Evolutionary conservation across 2,888 invertebrate genomes (phyloP), one percentile per base, ranked within the genome.

Genomic region (Hirtodrosophila duncani): DNA sequence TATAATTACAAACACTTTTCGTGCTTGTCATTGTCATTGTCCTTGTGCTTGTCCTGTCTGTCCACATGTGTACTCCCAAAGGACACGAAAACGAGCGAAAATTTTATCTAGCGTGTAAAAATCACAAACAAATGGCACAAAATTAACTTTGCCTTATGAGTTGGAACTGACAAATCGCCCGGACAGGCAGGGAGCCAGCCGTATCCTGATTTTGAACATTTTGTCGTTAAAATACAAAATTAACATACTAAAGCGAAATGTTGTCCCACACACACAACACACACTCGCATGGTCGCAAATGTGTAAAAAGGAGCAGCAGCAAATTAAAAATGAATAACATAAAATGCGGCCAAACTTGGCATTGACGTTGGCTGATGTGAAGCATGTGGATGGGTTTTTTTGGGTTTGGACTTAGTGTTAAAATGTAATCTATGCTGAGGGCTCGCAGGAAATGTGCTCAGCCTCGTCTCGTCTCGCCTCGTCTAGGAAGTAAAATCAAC

Each of bases 131-230:
- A 84, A 84, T 84, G 81, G 77, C 65, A 60, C 55, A 60, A 75
- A 81, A 84, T 84, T 82, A 84, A 84, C 72, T 74, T 64, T 83
- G 83, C 79, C 82, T 82, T 83, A 84, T 84, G 84, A 83, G 72
- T 79, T 82, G 82, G 82, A 83, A 82, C 82, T 80, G 71, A 69
- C 75, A 74, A 71, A 72, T 72, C 69, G 77, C 37, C 82, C 74
- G 68, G n/a, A n/a, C 69, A 26, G n/a, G n/a, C 4, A 17, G 42
- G 41, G 37, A 41, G 7, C 4, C 4, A 20, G 27, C 39, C 29
- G 16, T 11, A 26, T 33, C 27, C 20, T 24, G 27, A 3, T 8
- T 30, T 11, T 45, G 20, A 23, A 11, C 14, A 21, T 24, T 26
- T 10, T 30, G 63, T 42, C 63, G 30, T 63, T 63, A 60, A 58